Evolutionary conservation across 2,888 invertebrate species (phyloP).

Genomic region (Plusia festucae): DNA sequence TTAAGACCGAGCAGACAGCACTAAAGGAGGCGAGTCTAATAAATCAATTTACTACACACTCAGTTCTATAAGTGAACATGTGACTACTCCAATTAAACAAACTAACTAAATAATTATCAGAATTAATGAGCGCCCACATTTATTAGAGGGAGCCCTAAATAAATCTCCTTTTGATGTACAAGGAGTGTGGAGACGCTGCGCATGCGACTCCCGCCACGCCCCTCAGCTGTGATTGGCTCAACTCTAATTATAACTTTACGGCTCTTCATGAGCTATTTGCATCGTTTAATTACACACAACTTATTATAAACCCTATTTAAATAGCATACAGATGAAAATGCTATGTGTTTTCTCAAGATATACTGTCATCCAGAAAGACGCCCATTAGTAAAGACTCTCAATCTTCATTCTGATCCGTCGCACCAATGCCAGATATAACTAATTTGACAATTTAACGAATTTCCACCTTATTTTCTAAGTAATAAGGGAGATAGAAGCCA

Average conservation of each 20-base stretch:
- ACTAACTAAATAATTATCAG: slow-evolving; percentile 89
- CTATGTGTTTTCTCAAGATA: slow-evolving; percentile 58
- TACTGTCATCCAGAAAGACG: slow-evolving; percentile 86
- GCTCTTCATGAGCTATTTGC: slow-evolving; percentile 84
- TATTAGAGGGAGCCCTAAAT: slow-evolving; percentile 81
- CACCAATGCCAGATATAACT: slow-evolving; percentile 69
- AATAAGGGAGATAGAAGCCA: slow-evolving; percentile 54
- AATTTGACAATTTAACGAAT: slow-evolving; percentile 61
- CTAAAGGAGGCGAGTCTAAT: slow-evolving; percentile 48
- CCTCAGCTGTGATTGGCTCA: slow-evolving; percentile 79
- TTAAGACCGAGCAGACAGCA: slow-evolving; percentile 53
- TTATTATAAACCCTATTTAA: slow-evolving; percentile 55
- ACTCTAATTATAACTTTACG: slow-evolving; percentile 84
- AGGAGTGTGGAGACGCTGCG: slow-evolving; percentile 77
- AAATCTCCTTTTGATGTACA: slow-evolving; percentile 80
- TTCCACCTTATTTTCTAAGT: slow-evolving; percentile 53
- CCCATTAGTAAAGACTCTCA: slow-evolving; percentile 86
- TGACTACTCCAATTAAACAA: slow-evolving; percentile 84
- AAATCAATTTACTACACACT: slow-evolving; percentile 64
- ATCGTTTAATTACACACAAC: slow-evolving; percentile 76
- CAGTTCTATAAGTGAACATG: slow-evolving; percentile 60
- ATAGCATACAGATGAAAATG: slow-evolving; percentile 41
- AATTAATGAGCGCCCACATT: slow-evolving; percentile 84
- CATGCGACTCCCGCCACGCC: slow-evolving; percentile 74
- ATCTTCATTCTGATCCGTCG: slow-evolving; percentile 82